Evolutionary conservation across 1,140 invertebrate genomes (phyloP), one percentile per base, ranked within the genome.

Genomic region (Heliconius himera): DNA sequence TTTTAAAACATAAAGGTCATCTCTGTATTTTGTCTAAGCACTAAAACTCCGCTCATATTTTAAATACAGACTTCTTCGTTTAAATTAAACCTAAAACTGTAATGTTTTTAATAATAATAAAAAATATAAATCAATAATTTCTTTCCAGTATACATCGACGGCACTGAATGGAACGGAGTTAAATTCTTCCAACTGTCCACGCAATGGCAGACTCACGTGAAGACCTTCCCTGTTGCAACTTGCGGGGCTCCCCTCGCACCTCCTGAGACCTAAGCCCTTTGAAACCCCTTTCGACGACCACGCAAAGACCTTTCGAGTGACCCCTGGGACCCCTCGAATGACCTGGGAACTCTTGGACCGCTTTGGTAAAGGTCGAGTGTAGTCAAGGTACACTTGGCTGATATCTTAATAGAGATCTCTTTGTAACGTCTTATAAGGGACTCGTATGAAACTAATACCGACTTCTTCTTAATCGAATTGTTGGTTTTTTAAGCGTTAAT

Each of bases 181-280:
- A 99, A 99, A 95, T 99, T 99, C 96, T 99, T 99, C 96, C 99
- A 99, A 95, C 95, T 99, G 83, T 99, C 98, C 82, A 97, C 98
- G 74, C 98, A 99, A 88, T 99, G 99, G 99, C 99, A 99, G 95
- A 99, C 98, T 70, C 98, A 99, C 95, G 98, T 99, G 81, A 99
- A 99, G 94, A 97, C 97, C 84, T 98, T 99, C 95, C 98, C 98
- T 78, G 96, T 99, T 79, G 97, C 97, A 51, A 96, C 98, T 71
- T 97, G 98, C 89, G 96, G 96, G 70, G 96, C 96, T 26, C 96
- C 96, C 56, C 94, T 96, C 82, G 96, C 96, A 20, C 96, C 95
- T 76, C 92, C 95, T 22, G 96, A 96, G 87, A 89, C 91, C n/a
- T 94, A 94, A 51, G 80, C 46, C 80, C 56, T 54, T 36, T 16